These are phyloP conservation scores for Petaurus breviceps DNA, from an alignment of 2,113 vertebrate genomes.

Conservation along the genomic window DNA sequence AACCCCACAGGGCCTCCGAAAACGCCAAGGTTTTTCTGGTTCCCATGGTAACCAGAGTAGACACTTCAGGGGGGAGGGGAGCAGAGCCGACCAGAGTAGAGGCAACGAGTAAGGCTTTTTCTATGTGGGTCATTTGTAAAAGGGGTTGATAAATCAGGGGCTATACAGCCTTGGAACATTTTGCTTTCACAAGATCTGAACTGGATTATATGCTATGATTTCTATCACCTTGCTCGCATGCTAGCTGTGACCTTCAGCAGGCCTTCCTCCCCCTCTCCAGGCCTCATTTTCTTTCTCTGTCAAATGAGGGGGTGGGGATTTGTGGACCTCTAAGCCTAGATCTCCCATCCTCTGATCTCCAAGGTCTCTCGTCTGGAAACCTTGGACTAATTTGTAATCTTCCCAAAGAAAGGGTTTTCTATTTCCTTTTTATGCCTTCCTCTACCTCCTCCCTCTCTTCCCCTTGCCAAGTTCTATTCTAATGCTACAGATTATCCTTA, in stretches of 20 bases:
- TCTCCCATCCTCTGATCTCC: background rate
- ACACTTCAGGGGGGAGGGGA: background rate
- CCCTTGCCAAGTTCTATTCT: background rate
- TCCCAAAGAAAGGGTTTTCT: slow-evolving; percentile 1
- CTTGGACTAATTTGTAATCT: background rate
- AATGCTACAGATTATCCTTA: background rate
- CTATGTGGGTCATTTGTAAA: background rate
- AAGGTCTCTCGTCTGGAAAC: background rate
- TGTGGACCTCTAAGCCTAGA: background rate
- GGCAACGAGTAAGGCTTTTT: background rate
- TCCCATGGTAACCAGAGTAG: background rate
- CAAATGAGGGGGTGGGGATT: background rate
- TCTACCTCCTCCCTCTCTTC: background rate
- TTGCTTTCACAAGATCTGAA: background rate
- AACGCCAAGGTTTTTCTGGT: background rate
- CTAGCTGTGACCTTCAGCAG: background rate
- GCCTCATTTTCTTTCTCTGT: background rate
- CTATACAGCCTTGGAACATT: background rate
- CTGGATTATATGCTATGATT: background rate
- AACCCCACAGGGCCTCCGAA: background rate
- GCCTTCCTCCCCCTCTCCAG: background rate
- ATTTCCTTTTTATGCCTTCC: background rate
- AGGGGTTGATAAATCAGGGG: background rate
- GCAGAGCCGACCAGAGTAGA: background rate
- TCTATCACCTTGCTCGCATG: background rate